A percentile compares a stretch with the other conserved stretches of the same genome.
These are phyloP conservation scores for Pithecia hirsuta DNA, from an alignment of 2,797 vertebrate genomes.

Conservation along the genomic window DNA sequence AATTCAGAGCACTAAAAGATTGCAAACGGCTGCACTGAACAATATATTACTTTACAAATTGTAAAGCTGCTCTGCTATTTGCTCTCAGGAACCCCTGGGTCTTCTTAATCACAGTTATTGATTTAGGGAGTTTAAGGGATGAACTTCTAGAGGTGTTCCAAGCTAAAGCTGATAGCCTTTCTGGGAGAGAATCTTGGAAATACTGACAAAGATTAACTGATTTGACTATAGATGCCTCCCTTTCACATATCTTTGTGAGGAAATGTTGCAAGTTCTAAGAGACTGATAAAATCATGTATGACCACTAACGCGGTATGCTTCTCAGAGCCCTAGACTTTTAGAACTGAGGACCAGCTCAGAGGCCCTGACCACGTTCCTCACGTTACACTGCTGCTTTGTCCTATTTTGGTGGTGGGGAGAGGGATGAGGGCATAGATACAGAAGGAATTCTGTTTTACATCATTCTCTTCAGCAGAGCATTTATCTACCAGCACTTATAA, in stretches of 20 bases:
- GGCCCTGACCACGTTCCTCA: fast-evolving
- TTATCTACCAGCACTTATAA: not conserved
- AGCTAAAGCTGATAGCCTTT: not conserved
- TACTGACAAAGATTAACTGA: not conserved
- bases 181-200: not conserved
- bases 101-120: not conserved
- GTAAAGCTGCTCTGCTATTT: not conserved
- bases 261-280: not conserved
- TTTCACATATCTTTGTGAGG: not conserved
- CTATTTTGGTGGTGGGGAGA: fast-evolving
- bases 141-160: not conserved
- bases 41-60: not conserved
- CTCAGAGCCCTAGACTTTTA: not conserved
- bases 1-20: not conserved
- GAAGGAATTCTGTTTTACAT: not conserved
- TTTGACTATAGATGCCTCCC: not conserved
- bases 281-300: not conserved
- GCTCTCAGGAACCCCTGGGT: not conserved
- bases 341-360: not conserved
- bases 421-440: fast-evolving
- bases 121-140: not conserved
- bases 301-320: not conserved
- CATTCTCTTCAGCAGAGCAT: not conserved
- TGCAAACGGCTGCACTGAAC: not conserved
- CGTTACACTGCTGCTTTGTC: fast-evolving